Evolutionary conservation across 2,888 invertebrate species (phyloP), one percentile per base, ranked within the genome.

Genomic region (Epistrophella euchroma): DNA sequence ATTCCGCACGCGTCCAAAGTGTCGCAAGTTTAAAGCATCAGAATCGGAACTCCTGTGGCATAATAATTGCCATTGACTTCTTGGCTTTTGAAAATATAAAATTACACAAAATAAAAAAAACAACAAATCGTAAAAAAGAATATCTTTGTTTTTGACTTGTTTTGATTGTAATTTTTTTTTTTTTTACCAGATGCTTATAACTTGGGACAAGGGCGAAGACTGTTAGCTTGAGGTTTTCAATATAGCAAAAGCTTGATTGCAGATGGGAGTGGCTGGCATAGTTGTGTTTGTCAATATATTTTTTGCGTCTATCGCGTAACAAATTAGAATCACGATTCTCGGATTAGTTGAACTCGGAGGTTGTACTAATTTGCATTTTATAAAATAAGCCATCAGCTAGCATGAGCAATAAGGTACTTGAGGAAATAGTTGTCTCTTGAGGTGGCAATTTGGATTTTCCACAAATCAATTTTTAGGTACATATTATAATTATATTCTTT

Each of bases 341-440:
- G 58, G 75, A 58, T 71, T 68, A 62, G 56, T 66, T 74, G 32
- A 64, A 74, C 81, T 56, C 19, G 7, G 64, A 28, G 45, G 60
- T 72, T 66, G 71, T 60, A 37, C 75, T 50, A 58, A 76, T 85
- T 76, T 85, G 80, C 75, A 85, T 85, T 72, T 85, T 76, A 76
- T 66, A 68, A 73, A n/a, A n/a, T n/a, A n/a, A n/a, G n/a, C n/a
- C n/a, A 62, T 77, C 37, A 68, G 22, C 35, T 3, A 73, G 45
- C 50, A 17, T 66, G 66, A 66, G 37, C 75, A 45, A 56, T 62
- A 25, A 40, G 25, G 47, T 75, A 60, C 58, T 68, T 70, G 60
- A 75, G 80, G 80, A 85, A 80, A 80, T 85, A 45, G 55, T 83
- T 83, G 74, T 37, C 70, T 62, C 55, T 60, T 84, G 52, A 68